Evolutionary conservation across 2,797 vertebrate genomes (phyloP).

Genomic region (Ceryle rudis): DNA sequence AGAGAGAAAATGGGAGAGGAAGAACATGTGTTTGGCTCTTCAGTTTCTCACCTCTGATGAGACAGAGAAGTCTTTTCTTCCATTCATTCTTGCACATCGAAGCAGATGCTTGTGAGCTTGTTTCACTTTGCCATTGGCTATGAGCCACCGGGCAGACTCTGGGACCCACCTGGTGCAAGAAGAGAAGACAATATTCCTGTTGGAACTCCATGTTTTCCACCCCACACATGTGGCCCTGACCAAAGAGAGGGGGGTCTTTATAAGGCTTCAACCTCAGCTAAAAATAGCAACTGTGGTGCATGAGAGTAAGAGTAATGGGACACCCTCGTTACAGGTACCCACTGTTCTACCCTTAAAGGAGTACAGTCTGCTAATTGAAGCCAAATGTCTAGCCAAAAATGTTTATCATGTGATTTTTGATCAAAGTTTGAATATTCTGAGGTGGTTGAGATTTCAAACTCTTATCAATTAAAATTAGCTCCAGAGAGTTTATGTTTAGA

Average conservation of each 20-base stretch:
- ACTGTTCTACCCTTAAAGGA: not conserved
- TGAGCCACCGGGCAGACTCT: conserved; percentile 89
- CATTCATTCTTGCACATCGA: conserved; percentile 83
- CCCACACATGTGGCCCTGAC: not conserved
- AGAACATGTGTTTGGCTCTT: not conserved
- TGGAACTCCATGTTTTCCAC: not conserved
- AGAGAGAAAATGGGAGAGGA: not conserved
- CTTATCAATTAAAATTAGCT: not conserved
- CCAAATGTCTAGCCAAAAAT: not conserved
- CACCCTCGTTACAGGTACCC: fast-evolving
- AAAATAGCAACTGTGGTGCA: not conserved
- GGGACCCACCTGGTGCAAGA: conserved; percentile 85
- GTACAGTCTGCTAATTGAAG: not conserved
- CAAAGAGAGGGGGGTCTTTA: not conserved
- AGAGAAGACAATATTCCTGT: not conserved
- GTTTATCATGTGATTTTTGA: not conserved
- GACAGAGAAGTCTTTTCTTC: conserved; percentile 55
- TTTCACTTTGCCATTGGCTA: conserved; percentile 81
- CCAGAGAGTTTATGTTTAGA: not conserved
- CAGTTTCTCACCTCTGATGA: conserved; percentile 49
- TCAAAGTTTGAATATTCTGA: not conserved
- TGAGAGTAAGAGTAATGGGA: not conserved
- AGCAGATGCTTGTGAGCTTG: conserved; percentile 81
- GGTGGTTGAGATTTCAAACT: not conserved
- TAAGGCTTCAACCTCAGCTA: not conserved